These are phyloP conservation scores for Lochmaea crataegi DNA, from an alignment of 2,888 invertebrate genomes.

Conservation along the genomic window DNA sequence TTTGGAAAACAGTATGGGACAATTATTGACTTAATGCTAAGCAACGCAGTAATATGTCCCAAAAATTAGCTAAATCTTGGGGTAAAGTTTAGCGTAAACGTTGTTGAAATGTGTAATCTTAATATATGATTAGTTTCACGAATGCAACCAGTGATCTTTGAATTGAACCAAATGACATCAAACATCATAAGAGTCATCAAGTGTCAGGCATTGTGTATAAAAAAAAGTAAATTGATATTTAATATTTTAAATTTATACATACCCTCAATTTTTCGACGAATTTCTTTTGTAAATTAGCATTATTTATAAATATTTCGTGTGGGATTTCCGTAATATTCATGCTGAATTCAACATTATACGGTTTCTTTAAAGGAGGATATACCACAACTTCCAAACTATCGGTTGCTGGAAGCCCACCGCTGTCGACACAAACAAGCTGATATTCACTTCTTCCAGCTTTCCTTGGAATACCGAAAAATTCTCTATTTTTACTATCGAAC, in stretches of 20 bases:
- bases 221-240: no score
- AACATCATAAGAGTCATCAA: no score
- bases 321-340: slow-evolving; percentile 79
- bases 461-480: slow-evolving; percentile 84
- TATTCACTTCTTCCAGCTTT: slow-evolving; percentile 83
- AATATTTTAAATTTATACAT: slow-evolving; percentile 31
- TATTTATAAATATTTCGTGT: slow-evolving; percentile 73
- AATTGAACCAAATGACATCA: no score
- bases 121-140: no score
- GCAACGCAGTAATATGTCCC: no score
- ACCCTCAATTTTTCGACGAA: slow-evolving; percentile 80
- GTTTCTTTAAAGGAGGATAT: slow-evolving; percentile 71
- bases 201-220: no score
- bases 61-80: no score
- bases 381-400: slow-evolving; percentile 85
- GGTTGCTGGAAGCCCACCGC: slow-evolving; percentile 78
- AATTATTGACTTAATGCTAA: no score
- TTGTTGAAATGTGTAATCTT: no score
- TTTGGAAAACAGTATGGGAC: no score
- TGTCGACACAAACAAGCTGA: slow-evolving; percentile 81
- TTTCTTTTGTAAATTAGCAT: slow-evolving; percentile 79
- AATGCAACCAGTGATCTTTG: no score
- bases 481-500: slow-evolving; percentile 88
- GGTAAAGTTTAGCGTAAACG: no score
- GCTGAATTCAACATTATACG: slow-evolving; percentile 83